Evolutionary conservation across 1,140 invertebrate genomes (phyloP).

Genomic region (Armadillidium nasatum): DNA sequence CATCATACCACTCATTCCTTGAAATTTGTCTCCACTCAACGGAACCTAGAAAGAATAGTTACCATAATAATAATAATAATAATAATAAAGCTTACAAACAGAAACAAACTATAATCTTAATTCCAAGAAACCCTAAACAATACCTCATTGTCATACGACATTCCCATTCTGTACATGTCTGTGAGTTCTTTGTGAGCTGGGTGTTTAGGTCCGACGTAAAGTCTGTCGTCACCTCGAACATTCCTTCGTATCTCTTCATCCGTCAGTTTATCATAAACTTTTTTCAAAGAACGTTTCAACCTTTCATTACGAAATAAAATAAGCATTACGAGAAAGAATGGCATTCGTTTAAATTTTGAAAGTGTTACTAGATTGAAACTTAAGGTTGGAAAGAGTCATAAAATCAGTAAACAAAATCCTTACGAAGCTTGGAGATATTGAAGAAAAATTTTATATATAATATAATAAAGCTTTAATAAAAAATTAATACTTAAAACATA

Average conservation of each 20-base stretch:
- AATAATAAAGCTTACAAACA: neutral
- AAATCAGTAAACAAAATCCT: too few relatives aligned
- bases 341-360: too few relatives aligned
- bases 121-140: neutral
- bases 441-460: too few relatives aligned
- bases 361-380: too few relatives aligned
- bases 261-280: slow-evolving; percentile 73
- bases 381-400: too few relatives aligned
- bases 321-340: too few relatives aligned
- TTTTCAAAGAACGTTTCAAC: slow-evolving; percentile 77
- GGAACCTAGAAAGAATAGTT: slow-evolving; percentile 36
- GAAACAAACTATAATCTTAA: neutral
- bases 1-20: slow-evolving; percentile 70
- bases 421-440: too few relatives aligned
- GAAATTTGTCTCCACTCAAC: slow-evolving; percentile 52
- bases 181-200: slow-evolving; percentile 63
- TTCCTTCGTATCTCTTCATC: slow-evolving; percentile 67
- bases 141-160: slow-evolving; percentile 51
- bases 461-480: too few relatives aligned
- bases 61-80: neutral
- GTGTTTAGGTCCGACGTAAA: slow-evolving; percentile 71
- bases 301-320: slow-evolving; percentile 49
- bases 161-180: slow-evolving; percentile 61
- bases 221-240: slow-evolving; percentile 66
- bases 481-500: too few relatives aligned